Conservation (phyloP, 1,140 invertebrate genomes). For the Zaprionus capensis region DNA sequence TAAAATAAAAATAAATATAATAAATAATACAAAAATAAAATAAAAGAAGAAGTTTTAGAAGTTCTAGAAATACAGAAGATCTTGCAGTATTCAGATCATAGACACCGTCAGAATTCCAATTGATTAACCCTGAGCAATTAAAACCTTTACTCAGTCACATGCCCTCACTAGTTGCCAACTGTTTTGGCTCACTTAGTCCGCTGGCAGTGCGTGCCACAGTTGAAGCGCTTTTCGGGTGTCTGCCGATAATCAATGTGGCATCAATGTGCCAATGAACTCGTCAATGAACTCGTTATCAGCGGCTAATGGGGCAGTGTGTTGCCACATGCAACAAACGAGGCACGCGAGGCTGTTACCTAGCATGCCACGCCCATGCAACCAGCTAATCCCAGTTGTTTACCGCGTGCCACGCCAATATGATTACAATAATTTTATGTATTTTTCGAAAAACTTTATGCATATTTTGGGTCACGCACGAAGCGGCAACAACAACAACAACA, state of each 20-base stretch:
- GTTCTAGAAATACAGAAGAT: too few species aligned
- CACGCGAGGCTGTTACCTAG: slow-evolving; percentile 46
- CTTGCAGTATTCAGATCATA: background rate
- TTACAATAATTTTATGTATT: slow-evolving; percentile 71
- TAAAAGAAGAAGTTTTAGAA: too few species aligned
- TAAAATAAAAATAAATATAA: too few species aligned
- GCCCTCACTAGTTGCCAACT: background rate
- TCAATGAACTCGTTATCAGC: slow-evolving; percentile 76
- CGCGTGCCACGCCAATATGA: slow-evolving; percentile 54
- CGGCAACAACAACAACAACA: slow-evolving; percentile 16
- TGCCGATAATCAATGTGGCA: slow-evolving; percentile 51
- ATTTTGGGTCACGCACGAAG: slow-evolving; percentile 70
- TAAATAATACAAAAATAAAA: too few species aligned
- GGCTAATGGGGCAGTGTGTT: slow-evolving; percentile 48
- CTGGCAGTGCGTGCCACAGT: slow-evolving; percentile 17
- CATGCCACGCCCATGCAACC: slow-evolving; percentile 31
- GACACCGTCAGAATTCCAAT: background rate
- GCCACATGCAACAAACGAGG: slow-evolving; percentile 42
- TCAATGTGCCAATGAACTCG: slow-evolving; percentile 79
- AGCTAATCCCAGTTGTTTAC: slow-evolving; percentile 38
- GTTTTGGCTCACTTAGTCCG: background rate
- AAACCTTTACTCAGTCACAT: background rate
- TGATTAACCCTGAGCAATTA: background rate
- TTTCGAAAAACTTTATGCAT: slow-evolving; percentile 52
- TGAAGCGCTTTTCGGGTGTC: slow-evolving; percentile 35